Base-by-base conservation (phyloP, 2,797 vertebrate species). In the Cyclura pinguis region DNA sequence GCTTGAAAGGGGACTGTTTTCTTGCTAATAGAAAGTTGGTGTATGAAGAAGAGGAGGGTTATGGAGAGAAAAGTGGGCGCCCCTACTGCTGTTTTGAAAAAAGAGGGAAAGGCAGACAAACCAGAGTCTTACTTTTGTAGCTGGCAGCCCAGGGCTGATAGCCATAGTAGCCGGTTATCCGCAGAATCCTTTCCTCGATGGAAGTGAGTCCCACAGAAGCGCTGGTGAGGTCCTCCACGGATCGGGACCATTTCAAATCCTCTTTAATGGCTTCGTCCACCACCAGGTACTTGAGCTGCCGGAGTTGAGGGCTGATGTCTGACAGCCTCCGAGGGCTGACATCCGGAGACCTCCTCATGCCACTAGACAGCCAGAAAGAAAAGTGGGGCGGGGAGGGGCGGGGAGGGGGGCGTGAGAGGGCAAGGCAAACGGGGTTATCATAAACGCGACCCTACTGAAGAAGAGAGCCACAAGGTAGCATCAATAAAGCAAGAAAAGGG, bases 291-390 rank as follows among this genome's bases (percentile, higher is more conserved):
- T 99, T 99, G 87, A 99, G 98, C 96, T 99, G 99, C 94, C 98
- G 97, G 94, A 99, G 98, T 96, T 99, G 98, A 32, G 99, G 99
- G 96, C 99, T 99, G 98, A 99, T 99, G 97, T 99, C 98, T 77
- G 99, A 99, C 96, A 99, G 98, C 96, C 99, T 97, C 96, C 99
- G 98, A 50, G 98, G 99, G 95, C 98, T 99, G 96, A 99, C 97
- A 95, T 99, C 98, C 74, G 98, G 98, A 82, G 99, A 98, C 96
- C 98, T 98, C 96, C 98, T 98, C 98, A 98, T 99, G 95, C 98
- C 98, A 96, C 98, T 98, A 93, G 67, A 29, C 29, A 67, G 64
- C 22, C 22, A 29, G 94, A 93, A 85, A 85, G 35, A 52, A 57
- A 74, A 55, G 84, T 57, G 38, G 9, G 62, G 59, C 52, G 59